A percentile compares a stretch with the other conserved stretches of the same genome.
Conservation (phyloP, 1,140 invertebrate genomes). For the Lepidurus couesii region DNA sequence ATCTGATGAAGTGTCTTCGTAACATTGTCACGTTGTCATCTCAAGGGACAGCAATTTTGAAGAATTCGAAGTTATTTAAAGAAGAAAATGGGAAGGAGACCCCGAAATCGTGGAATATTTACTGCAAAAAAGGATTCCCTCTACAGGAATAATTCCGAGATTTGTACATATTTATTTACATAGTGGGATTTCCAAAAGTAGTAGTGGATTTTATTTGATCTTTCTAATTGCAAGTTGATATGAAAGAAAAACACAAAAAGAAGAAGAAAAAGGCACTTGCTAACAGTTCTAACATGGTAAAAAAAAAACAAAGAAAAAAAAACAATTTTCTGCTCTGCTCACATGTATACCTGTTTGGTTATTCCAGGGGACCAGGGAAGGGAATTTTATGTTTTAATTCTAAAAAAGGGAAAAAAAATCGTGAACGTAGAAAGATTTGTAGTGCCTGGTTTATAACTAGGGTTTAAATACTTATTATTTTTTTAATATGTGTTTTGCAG, state of each 20-base stretch:
- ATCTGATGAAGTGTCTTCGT: constrained; percentile 4
- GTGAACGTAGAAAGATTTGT: background rate
- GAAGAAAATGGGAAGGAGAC: background rate
- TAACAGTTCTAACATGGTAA: background rate
- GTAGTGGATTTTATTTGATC: constrained; percentile 22
- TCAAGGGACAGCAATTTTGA: background rate
- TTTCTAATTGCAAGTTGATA: background rate
- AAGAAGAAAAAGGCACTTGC: background rate
- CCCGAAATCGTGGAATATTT: background rate
- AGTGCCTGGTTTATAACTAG: background rate
- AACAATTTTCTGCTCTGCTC: background rate
- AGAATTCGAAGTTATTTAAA: background rate
- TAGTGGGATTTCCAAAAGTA: background rate
- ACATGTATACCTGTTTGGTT: background rate
- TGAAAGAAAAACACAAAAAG: background rate
- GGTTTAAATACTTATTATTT: background rate
- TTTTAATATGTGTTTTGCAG: background rate
- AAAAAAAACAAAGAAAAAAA: background rate
- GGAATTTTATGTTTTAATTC: background rate
- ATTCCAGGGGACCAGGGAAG: constrained; percentile 15
- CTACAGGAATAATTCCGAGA: background rate
- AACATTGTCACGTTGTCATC: constrained; percentile 6
- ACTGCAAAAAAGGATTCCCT: background rate
- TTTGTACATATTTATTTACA: constrained; percentile 25
- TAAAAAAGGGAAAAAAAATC: background rate